phyloP scores from a whole-genome alignment of 92 coral and sea anemone genomes.

The Pocillopora grandis region DNA sequence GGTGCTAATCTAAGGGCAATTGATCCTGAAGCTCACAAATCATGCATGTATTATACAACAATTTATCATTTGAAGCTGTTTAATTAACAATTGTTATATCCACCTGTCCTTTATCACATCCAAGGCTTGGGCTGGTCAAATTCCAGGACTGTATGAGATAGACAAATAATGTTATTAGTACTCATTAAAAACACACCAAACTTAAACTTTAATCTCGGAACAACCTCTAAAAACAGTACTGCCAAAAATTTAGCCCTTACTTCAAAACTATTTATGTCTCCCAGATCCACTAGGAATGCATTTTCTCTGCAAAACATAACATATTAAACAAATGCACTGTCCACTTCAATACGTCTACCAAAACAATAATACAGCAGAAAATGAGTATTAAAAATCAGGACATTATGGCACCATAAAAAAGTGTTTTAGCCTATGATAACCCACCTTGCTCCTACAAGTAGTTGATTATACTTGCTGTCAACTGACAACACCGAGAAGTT shows the following conservation, averaged over 20 bases:
- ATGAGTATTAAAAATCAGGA: too few relatives aligned
- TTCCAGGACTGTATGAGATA: slow-evolving; percentile 27
- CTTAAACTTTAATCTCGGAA: too few relatives aligned
- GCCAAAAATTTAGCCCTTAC: neutral
- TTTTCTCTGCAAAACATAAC: slow-evolving; percentile 5
- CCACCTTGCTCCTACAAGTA: slow-evolving; percentile 36
- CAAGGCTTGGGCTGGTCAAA: neutral
- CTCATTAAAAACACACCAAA: neutral
- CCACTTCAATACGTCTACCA: too few relatives aligned
- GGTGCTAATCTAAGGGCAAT: too few relatives aligned
- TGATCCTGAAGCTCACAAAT: too few relatives aligned
- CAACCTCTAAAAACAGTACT: too few relatives aligned
- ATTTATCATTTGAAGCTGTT: neutral
- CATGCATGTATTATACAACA: too few relatives aligned
- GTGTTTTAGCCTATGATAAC: neutral
- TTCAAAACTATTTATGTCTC: neutral
- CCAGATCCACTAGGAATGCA: slow-evolving; percentile 27
- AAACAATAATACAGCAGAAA: too few relatives aligned
- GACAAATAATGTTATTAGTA: too few relatives aligned
- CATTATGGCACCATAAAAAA: neutral
- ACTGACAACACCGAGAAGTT: slow-evolving; percentile 9
- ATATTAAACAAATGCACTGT: too few relatives aligned
- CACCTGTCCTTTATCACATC: slow-evolving; percentile 17
- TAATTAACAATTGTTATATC: neutral
- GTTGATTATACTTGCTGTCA: slow-evolving; percentile 19